Conservation (phyloP, 92 coral and sea anemone genomes). For the Nematostella vectensis region DNA sequence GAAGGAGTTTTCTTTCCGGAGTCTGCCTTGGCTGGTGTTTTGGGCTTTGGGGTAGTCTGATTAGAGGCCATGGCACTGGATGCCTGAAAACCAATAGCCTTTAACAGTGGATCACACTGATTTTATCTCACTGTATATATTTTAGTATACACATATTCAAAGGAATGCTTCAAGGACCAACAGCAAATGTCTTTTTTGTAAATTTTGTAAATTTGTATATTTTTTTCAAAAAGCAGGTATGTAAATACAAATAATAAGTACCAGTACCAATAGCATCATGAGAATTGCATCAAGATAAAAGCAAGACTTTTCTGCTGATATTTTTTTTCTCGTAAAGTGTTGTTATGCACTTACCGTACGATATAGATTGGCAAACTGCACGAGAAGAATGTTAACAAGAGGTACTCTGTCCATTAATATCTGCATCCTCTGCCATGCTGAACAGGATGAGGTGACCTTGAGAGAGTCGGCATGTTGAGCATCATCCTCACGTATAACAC, state of each 20-base stretch:
- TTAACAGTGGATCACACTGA: no score
- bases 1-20: constrained; percentile 52
- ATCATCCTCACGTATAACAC: constrained; percentile 36
- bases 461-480: constrained; percentile 31
- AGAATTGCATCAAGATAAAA: no score
- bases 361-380: constrained; percentile 65
- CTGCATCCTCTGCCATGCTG: constrained; percentile 79
- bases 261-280: no score
- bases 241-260: no score
- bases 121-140: no score
- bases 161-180: no score
- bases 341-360: constrained; percentile 53
- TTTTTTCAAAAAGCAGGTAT: no score
- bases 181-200: no score
- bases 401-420: constrained; percentile 58
- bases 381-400: constrained; percentile 48
- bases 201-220: no score
- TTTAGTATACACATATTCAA: no score
- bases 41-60: constrained; percentile 20
- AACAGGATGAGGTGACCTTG: constrained; percentile 56
- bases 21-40: constrained; percentile 28
- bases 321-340: no score
- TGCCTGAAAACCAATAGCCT: constrained; percentile 28
- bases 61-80: constrained; percentile 33
- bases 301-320: no score